A percentile compares a stretch with the other conserved stretches of the same genome.
These are phyloP conservation scores for Spizella passerina DNA, from an alignment of 2,797 vertebrate species.

Conservation along the genomic window DNA sequence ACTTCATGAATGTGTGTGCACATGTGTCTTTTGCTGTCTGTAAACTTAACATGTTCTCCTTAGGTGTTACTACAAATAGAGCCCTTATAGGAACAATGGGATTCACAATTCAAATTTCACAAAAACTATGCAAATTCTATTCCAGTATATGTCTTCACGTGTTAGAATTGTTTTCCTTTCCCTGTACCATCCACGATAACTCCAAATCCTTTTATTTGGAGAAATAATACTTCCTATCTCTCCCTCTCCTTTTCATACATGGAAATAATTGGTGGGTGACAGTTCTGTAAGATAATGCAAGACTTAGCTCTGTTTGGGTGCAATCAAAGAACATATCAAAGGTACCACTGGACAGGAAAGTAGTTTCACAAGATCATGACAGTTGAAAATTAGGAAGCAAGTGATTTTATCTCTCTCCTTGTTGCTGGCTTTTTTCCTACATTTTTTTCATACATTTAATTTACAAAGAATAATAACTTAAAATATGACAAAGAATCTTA, in stretches of 20 bases:
- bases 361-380: background rate
- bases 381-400: background rate
- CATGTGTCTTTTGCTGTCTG: background rate
- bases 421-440: background rate
- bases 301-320: background rate
- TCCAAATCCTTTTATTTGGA: background rate
- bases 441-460: background rate
- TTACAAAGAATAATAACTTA: background rate
- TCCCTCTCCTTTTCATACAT: background rate
- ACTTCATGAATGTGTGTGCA: background rate
- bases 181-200: background rate
- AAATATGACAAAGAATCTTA: background rate
- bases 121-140: background rate
- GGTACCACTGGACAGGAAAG: background rate
- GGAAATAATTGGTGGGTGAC: background rate
- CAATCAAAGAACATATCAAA: background rate
- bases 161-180: background rate
- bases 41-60: background rate
- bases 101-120: background rate
- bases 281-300: background rate
- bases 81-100: background rate
- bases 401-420: background rate
- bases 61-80: background rate
- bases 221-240: background rate
- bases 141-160: background rate